phyloP scores from a whole-genome alignment of 2,113 vertebrate species.

The Petaurus breviceps region DNA sequence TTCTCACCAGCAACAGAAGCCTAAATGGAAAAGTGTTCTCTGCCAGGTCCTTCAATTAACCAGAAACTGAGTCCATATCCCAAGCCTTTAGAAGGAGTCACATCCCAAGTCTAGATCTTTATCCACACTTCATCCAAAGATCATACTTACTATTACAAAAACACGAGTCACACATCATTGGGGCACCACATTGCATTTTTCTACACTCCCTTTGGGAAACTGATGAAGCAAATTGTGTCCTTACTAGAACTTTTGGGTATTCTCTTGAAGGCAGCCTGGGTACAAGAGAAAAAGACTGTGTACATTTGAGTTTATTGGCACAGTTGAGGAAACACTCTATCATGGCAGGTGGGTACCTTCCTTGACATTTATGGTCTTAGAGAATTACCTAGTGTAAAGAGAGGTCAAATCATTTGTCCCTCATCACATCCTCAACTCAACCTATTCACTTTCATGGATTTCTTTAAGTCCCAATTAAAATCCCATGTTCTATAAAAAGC shows the following conservation, averaged over 20 bases:
- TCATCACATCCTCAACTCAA: neutral
- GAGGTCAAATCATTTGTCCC: neutral
- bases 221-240: neutral
- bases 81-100: neutral
- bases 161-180: neutral
- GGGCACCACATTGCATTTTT: neutral
- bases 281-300: neutral
- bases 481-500: neutral
- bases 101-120: neutral
- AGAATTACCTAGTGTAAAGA: neutral
- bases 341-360: neutral
- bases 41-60: neutral
- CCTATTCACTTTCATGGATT: neutral
- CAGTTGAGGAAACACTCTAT: neutral
- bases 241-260: neutral
- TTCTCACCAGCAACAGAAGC: no score
- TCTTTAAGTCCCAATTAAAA: neutral
- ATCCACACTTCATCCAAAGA: neutral
- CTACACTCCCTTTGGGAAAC: neutral
- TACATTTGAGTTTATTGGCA: neutral
- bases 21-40: no score
- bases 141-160: neutral
- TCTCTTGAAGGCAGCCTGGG: neutral
- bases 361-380: neutral
- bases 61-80: neutral